These are phyloP conservation scores for Chrysogorgia sp. DNA, from an alignment of 92 coral and sea anemone species.

Conservation along the genomic window DNA sequence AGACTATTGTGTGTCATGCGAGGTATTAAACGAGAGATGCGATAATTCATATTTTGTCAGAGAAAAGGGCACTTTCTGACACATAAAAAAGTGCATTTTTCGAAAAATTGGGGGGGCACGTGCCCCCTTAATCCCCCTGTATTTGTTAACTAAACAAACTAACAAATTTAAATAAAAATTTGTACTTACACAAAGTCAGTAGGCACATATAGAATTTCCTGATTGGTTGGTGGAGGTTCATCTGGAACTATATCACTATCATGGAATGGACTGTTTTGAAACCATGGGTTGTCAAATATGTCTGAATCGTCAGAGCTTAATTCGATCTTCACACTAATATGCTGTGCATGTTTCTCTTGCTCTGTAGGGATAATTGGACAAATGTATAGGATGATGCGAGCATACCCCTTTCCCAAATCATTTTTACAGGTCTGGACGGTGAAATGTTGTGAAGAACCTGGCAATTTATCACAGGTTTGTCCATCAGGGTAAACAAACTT, in stretches of 20 bases:
- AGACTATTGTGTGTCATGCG: too few relatives aligned
- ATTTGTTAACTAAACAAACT: too few relatives aligned
- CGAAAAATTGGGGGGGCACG: too few relatives aligned
- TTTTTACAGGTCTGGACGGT: slow-evolving; percentile 49
- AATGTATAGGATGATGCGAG: slow-evolving; percentile 48
- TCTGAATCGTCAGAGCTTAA: not conserved
- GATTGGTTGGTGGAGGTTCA: not conserved
- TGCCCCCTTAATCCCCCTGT: too few relatives aligned
- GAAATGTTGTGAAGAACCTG: slow-evolving; percentile 55
- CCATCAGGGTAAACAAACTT: slow-evolving; percentile 57
- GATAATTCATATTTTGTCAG: too few relatives aligned
- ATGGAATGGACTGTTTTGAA: too few relatives aligned
- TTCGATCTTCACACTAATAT: not conserved
- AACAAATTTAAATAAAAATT: not conserved
- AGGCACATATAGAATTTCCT: not conserved
- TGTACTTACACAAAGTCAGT: slow-evolving; percentile 2
- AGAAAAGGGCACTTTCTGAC: too few relatives aligned
- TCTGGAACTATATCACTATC: not conserved
- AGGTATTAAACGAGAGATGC: too few relatives aligned
- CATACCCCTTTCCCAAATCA: slow-evolving; percentile 58
- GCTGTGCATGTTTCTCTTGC: not conserved
- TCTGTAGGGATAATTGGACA: slow-evolving; percentile 39
- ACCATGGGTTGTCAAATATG: too few relatives aligned
- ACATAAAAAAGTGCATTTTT: too few relatives aligned
- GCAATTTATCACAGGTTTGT: slow-evolving; percentile 48